These are phyloP conservation scores for Hemibagrus wyckioides DNA, from an alignment of 2,113 vertebrate species.

Conservation along the genomic window DNA sequence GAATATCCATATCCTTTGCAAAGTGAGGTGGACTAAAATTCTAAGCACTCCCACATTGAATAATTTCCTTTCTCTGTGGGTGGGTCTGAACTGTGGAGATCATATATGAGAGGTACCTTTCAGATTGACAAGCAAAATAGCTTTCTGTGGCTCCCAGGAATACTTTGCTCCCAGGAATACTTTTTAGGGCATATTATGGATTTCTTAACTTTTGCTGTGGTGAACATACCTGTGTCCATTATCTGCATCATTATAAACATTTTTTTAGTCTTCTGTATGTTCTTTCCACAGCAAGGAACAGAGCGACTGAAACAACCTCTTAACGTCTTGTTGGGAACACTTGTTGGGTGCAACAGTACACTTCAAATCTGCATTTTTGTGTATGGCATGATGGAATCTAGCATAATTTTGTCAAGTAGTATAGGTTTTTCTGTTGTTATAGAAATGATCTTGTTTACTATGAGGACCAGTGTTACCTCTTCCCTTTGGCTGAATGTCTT, in stretches of 20 bases:
- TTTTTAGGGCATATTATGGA: not conserved
- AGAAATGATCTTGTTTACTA: not conserved
- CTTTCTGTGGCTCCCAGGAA: not conserved
- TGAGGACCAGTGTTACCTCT: slow-evolving; percentile 37
- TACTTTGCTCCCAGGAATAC: not conserved
- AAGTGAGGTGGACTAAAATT: not conserved
- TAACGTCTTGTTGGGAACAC: slow-evolving; percentile 47
- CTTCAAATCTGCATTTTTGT: slow-evolving; percentile 1
- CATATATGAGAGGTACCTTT: not conserved
- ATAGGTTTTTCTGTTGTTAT: not conserved
- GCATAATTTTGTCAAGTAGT: not conserved
- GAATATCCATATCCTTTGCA: not conserved
- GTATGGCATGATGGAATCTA: not conserved
- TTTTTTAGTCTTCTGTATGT: slow-evolving; percentile 54
- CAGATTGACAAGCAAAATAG: not conserved
- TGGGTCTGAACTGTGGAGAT: not conserved
- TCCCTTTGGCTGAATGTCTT: slow-evolving; percentile 57
- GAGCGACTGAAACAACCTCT: slow-evolving; percentile 53
- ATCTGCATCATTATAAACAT: slow-evolving; percentile 40
- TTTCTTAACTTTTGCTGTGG: not conserved
- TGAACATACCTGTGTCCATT: slow-evolving; percentile 45
- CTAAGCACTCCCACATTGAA: not conserved
- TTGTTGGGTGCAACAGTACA: slow-evolving; percentile 45
- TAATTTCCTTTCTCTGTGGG: not conserved
- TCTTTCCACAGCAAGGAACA: slow-evolving; percentile 26